A percentile compares a stretch with the other conserved stretches of the same genome.
Conservation (phyloP, 2,797 vertebrate species). For the Gadopsis bispinosus region DNA sequence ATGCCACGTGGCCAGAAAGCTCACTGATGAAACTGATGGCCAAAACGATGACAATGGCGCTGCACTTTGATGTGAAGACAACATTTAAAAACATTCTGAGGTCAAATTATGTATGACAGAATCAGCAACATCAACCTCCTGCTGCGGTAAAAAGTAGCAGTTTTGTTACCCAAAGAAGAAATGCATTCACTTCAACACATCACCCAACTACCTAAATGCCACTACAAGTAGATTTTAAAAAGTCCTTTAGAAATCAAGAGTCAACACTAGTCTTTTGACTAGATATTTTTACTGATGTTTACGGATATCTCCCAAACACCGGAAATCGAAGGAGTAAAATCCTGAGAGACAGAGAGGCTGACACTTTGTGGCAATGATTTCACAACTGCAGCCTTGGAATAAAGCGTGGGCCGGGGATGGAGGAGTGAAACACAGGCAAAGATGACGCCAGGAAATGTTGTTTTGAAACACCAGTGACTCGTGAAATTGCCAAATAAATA, state of each 20-base stretch:
- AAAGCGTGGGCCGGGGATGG: slow-evolving; percentile 2
- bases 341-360: slow-evolving; percentile 15
- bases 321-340: slow-evolving; percentile 3
- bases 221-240: neutral
- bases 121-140: slow-evolving; percentile 5
- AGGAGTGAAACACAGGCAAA: slow-evolving; percentile 11
- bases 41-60: slow-evolving; percentile 20
- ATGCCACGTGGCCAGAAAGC: slow-evolving; percentile 18
- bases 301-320: neutral
- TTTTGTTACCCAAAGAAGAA: neutral
- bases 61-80: neutral
- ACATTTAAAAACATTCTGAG: neutral
- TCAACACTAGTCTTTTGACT: neutral
- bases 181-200: neutral
- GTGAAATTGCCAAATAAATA: neutral
- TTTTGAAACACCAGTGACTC: slow-evolving; percentile 23
- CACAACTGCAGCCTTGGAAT: neutral
- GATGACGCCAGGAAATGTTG: neutral
- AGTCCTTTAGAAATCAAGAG: neutral
- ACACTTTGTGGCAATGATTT: slow-evolving; percentile 32
- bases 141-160: neutral
- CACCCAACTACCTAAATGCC: neutral
- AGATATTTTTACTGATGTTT: neutral
- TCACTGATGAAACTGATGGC: slow-evolving; percentile 29
- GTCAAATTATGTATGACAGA: slow-evolving; percentile 1